Conservation (phyloP, 1,140 invertebrate species). For the Dinothrombium tinctorium region DNA sequence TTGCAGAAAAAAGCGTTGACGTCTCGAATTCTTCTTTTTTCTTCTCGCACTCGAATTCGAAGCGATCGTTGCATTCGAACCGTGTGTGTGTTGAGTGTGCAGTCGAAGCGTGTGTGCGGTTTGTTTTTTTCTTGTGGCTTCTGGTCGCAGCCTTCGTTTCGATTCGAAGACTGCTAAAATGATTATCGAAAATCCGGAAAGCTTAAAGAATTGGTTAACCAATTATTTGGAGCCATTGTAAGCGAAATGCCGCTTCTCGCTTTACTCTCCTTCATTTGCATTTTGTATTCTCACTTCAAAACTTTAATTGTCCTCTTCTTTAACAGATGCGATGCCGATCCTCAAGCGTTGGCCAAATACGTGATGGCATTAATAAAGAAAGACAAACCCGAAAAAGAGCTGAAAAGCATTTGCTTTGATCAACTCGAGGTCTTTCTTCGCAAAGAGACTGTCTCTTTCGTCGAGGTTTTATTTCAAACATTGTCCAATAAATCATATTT, state of each 20-base stretch:
- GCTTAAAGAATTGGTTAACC: slow-evolving; percentile 64
- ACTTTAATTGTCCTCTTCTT: slow-evolving; percentile 15
- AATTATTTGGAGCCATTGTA: slow-evolving; percentile 65
- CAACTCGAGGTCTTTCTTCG: slow-evolving; percentile 89
- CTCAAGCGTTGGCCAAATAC: slow-evolving; percentile 78
- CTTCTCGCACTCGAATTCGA: too few species aligned
- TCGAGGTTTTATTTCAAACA: slow-evolving; percentile 62
- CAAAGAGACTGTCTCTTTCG: slow-evolving; percentile 68
- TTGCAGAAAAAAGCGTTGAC: too few species aligned
- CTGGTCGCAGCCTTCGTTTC: too few species aligned
- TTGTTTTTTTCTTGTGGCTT: too few species aligned
- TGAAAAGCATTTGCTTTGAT: slow-evolving; percentile 62
- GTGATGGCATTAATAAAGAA: slow-evolving; percentile 86
- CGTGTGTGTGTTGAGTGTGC: too few species aligned
- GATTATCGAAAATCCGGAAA: slow-evolving; percentile 66
- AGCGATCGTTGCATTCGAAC: too few species aligned
- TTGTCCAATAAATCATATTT: slow-evolving; percentile 56
- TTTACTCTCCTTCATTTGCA: not conserved
- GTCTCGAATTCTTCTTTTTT: too few species aligned
- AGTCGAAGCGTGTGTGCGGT: too few species aligned
- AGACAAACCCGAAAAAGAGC: slow-evolving; percentile 64
- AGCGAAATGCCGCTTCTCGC: slow-evolving; percentile 28
- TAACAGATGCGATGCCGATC: slow-evolving; percentile 85
- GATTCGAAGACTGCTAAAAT: too few species aligned
- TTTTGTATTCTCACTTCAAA: not conserved